These are phyloP conservation scores for Pangasianodon gigas DNA, from an alignment of 2,113 vertebrate genomes.

Conservation along the genomic window DNA sequence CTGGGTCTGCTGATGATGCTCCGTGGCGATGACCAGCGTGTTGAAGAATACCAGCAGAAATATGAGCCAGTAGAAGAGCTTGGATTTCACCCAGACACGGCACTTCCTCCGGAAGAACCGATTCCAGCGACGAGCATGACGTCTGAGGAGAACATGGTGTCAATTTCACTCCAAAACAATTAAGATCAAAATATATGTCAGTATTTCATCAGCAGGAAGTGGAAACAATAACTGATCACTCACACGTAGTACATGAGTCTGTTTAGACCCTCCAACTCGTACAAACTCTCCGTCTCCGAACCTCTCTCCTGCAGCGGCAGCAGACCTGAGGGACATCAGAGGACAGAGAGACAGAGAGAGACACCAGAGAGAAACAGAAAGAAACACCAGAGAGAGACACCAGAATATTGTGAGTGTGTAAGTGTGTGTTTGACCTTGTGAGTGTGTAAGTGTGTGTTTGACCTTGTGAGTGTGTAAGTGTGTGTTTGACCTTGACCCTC, in stretches of 20 bases:
- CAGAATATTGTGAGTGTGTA: no score
- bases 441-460: no score
- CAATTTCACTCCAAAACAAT: not conserved
- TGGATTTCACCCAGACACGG: slow-evolving; percentile 83
- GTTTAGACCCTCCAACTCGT: slow-evolving; percentile 85
- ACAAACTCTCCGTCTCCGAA: slow-evolving; percentile 82
- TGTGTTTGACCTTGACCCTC: slow-evolving; percentile 78
- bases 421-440: no score
- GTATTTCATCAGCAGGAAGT: not conserved
- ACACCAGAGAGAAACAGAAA: not conserved
- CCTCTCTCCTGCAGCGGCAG: slow-evolving; percentile 79
- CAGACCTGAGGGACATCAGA: slow-evolving; percentile 71
- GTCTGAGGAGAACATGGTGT: slow-evolving; percentile 64
- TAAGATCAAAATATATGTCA: not conserved
- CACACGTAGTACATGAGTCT: slow-evolving; percentile 84
- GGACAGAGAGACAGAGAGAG: not conserved
- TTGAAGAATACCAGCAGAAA: slow-evolving; percentile 87
- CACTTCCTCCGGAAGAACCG: slow-evolving; percentile 85
- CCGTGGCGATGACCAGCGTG: slow-evolving; percentile 85
- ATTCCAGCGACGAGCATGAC: slow-evolving; percentile 85
- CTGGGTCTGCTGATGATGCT: slow-evolving; percentile 84
- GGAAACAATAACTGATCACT: slow-evolving; percentile 62
- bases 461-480: not conserved
- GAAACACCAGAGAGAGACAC: no score
- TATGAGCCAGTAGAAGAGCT: slow-evolving; percentile 88